Conservation (phyloP, 2,888 invertebrate species). For the Acrocera orbiculus region DNA sequence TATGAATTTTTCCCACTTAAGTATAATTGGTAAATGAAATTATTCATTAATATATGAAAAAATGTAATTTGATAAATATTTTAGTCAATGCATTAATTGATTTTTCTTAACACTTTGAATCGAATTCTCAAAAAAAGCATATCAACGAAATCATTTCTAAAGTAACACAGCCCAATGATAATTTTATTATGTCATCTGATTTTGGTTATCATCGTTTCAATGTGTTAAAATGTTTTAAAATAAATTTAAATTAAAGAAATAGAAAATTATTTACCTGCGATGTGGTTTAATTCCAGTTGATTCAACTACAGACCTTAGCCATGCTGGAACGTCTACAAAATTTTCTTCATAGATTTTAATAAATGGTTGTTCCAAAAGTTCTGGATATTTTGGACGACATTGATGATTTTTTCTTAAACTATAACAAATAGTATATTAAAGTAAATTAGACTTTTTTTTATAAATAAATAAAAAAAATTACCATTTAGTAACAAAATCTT, state of each 20-base stretch:
- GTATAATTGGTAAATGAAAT: too few species aligned
- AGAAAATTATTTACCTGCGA: conserved; percentile 24
- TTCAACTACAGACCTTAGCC: conserved; percentile 56
- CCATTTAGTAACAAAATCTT: conserved; percentile 82
- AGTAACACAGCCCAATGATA: too few species aligned
- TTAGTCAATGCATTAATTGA: too few species aligned
- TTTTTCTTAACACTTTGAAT: too few species aligned
- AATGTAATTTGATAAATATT: too few species aligned
- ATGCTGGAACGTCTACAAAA: conserved; percentile 58
- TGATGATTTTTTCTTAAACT: conserved; percentile 89
- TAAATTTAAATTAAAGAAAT: conserved; percentile 2
- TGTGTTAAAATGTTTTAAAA: not conserved
- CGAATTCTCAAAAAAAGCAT: too few species aligned
- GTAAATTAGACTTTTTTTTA: not conserved
- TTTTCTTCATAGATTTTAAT: conserved; percentile 59
- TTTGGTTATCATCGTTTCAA: not conserved
- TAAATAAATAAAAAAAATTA: conserved; percentile 23
- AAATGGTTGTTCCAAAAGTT: conserved; percentile 75
- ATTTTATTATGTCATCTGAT: not conserved
- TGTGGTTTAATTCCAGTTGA: conserved; percentile 30
- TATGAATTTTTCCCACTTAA: too few species aligned
- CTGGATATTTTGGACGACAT: conserved; percentile 83
- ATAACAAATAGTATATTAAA: conserved; percentile 11
- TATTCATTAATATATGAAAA: too few species aligned
- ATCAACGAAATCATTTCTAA: too few species aligned